phyloP scores from a whole-genome alignment of 1,140 invertebrate genomes.

The Heliconius himera region DNA sequence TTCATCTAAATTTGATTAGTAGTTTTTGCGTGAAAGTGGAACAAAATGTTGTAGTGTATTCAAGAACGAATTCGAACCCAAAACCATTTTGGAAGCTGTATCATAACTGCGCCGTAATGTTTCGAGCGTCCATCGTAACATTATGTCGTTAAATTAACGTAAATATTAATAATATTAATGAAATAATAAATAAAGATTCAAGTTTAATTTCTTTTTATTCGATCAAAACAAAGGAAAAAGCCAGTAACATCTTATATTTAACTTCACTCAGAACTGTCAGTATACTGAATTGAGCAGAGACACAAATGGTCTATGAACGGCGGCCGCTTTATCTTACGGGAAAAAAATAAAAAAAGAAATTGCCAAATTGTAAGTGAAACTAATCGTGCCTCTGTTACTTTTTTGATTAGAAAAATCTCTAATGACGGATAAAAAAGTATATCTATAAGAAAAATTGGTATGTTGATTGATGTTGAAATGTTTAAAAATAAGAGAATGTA shows the following conservation, averaged over 20 bases:
- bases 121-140: too few species aligned
- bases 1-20: too few species aligned
- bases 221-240: not conserved
- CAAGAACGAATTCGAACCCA: too few species aligned
- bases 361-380: conserved; percentile 2
- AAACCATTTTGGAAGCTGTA: too few species aligned
- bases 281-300: conserved; percentile 23
- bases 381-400: not conserved
- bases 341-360: conserved; percentile 10
- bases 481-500: too few species aligned
- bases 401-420: not conserved
- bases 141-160: too few species aligned
- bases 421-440: not conserved
- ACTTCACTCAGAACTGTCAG: conserved; percentile 12
- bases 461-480: too few species aligned
- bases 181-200: not conserved
- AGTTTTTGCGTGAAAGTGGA: too few species aligned
- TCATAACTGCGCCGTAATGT: too few species aligned
- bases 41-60: too few species aligned
- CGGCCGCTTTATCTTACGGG: conserved; percentile 18
- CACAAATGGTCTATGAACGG: conserved; percentile 25
- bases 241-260: conserved; percentile 13
- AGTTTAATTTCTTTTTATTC: not conserved
- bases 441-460: not conserved
- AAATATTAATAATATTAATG: not conserved